Evolutionary conservation across 2,113 vertebrate genomes (phyloP).

Genomic region (Platichthys stellatus): DNA sequence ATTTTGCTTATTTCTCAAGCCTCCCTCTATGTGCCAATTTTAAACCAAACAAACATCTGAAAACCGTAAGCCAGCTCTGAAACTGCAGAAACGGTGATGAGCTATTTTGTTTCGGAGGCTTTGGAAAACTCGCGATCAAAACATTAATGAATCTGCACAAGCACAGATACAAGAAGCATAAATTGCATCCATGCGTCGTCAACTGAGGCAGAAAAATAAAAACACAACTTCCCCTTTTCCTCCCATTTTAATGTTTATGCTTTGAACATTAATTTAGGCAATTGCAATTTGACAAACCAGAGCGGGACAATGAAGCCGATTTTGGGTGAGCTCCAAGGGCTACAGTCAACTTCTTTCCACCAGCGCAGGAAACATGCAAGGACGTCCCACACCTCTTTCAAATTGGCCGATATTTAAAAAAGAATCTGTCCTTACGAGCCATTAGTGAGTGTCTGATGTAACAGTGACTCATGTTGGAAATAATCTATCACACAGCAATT

Average conservation of each 20-base stretch:
- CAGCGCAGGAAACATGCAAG: conserved; percentile 18
- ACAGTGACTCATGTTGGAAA: background rate
- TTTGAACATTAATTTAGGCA: conserved; percentile 16
- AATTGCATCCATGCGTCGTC: conserved; percentile 14
- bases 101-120: conserved; percentile 29
- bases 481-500: background rate
- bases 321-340: background rate
- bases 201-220: conserved; percentile 13
- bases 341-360: conserved; percentile 3
- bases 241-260: conserved; percentile 15
- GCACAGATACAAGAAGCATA: conserved; percentile 28
- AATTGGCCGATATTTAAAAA: conserved; percentile 1
- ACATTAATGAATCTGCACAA: conserved; percentile 31
- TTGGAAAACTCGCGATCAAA: conserved; percentile 41
- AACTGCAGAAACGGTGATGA: conserved; percentile 19
- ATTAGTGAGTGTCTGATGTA: background rate
- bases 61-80: conserved; percentile 1
- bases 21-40: conserved; percentile 14
- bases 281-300: conserved; percentile 3
- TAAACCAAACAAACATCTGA: background rate
- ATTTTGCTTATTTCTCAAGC: conserved; percentile 39
- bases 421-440: background rate
- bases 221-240: background rate
- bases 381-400: background rate
- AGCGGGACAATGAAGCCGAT: too few relatives aligned